Evolutionary conservation across 2,888 invertebrate species (phyloP), one percentile per base, ranked within the genome.

Genomic region (Apoda limacodes): DNA sequence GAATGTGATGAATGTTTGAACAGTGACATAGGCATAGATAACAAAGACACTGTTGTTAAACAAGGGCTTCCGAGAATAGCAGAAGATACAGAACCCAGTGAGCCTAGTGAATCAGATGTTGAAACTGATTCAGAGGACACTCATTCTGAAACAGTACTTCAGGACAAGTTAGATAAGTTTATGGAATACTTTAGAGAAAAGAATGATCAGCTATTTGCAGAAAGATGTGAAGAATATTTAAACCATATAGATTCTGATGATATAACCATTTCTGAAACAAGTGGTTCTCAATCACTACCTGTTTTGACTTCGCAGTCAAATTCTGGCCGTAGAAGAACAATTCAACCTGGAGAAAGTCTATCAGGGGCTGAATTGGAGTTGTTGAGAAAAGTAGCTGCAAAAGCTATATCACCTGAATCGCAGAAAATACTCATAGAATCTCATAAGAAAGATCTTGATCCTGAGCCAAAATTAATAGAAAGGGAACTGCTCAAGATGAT

Each of bases 1-100:
- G 93, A 93, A 64, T 93, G 92, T 64, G 92, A 93, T 61, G 92
- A 93, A 55, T 92, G 92, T 56, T 82, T 90, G 25, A 85, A 84
- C 39, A 76, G 67, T 39, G 86, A 86, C 49, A 74, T 76, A 22
- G 63, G 50, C 47, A 67, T 55, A 43, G 81, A 74, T 44, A 76
- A 75, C 39, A 75, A 74, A 49, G 78, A 76, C 46, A 53, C 52
- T 27, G 59, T 50, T 28, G 17, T 5, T 17, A 82, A 82, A 42
- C 76, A 80, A 40, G 78, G 74, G 3, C 54, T 80, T 33, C 78
- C 78, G 13, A 64, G 78, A 48, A 81, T 81, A 50, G 78, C 80
- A 33, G 82, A 82, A 50, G 81, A 82, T 26, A 81, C 78, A 38
- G 85, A 85, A 46, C 82, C 83, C 5, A 85, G 85, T 50, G 85